phyloP scores from a whole-genome alignment of 2,888 invertebrate species.

The Drosophila picticornis region DNA sequence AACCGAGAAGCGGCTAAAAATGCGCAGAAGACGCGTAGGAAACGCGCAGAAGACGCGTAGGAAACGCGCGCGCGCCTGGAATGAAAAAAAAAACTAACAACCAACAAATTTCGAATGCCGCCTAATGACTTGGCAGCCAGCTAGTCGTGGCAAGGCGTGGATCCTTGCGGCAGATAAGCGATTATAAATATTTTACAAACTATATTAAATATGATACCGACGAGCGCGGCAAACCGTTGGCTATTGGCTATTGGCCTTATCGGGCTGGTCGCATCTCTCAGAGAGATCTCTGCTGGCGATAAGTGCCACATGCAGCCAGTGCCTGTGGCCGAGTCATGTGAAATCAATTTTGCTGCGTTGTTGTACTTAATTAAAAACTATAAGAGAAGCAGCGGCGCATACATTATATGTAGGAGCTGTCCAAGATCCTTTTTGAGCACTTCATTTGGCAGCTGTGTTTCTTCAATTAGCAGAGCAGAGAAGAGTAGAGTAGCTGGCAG shows the following conservation, averaged over 20 bases:
- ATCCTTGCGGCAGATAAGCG: constrained; percentile 60
- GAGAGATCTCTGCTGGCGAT: constrained; percentile 58
- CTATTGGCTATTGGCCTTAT: constrained; percentile 44
- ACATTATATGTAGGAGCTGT: constrained; percentile 35
- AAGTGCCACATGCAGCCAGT: constrained; percentile 25
- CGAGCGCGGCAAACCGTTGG: constrained; percentile 5
- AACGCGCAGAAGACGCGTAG: constrained; percentile 1
- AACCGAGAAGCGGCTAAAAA: not conserved
- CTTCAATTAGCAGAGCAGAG: constrained; percentile 1
- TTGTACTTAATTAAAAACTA: constrained; percentile 77
- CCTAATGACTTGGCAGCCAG: constrained; percentile 73
- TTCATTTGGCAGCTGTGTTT: constrained; percentile 68
- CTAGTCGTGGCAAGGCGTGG: constrained; percentile 25
- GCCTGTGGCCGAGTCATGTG: constrained; percentile 36
- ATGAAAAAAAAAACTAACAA: constrained; percentile 9
- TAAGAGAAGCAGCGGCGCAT: constrained; percentile 33
- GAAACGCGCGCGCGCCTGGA: constrained; percentile 23
- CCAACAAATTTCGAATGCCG: constrained; percentile 39
- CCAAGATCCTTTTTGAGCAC: constrained; percentile 66
- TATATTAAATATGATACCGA: constrained; percentile 65
- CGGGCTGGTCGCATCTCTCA: constrained; percentile 67
- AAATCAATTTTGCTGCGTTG: constrained; percentile 81
- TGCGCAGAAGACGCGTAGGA: constrained; percentile 4
- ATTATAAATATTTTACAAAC: constrained; percentile 70
- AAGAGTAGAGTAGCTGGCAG: constrained; percentile 28